These are phyloP conservation scores for Neosilurus hyrtlii DNA, from an alignment of 2,797 vertebrate genomes.

Conservation along the genomic window DNA sequence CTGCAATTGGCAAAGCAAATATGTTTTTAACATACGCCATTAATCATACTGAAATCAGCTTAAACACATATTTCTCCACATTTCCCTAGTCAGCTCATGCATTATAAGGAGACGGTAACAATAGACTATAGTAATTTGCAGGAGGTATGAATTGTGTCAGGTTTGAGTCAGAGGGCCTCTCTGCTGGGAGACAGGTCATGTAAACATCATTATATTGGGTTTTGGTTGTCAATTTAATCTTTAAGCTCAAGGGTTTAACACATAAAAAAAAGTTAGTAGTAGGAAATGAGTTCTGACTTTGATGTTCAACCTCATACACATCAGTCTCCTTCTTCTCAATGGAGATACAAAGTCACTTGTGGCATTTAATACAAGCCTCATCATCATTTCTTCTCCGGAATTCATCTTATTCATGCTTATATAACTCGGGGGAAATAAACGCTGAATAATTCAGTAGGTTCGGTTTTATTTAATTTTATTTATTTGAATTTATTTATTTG, in stretches of 20 bases:
- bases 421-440: background rate
- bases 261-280: background rate
- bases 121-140: conserved; percentile 32
- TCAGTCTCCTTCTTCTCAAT: background rate
- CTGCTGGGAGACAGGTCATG: conserved; percentile 27
- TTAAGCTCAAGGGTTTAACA: conserved; percentile 28
- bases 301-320: too few species aligned
- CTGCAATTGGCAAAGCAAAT: conserved; percentile 41
- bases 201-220: conserved; percentile 21
- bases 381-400: background rate
- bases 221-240: conserved; percentile 34
- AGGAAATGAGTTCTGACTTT: too few species aligned
- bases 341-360: too few species aligned
- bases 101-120: conserved; percentile 8
- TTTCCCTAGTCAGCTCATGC: conserved; percentile 22
- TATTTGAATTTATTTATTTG: too few species aligned
- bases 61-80: conserved; percentile 24
- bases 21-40: conserved; percentile 44
- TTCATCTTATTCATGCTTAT: background rate
- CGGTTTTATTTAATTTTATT: background rate
- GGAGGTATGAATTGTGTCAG: conserved; percentile 21
- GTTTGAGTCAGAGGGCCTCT: conserved; percentile 31
- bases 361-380: background rate
- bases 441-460: background rate
- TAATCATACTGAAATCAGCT: conserved; percentile 40